Evolutionary conservation across 1,140 invertebrate species (phyloP).

Genomic region (Dendrolimus punctatus): DNA sequence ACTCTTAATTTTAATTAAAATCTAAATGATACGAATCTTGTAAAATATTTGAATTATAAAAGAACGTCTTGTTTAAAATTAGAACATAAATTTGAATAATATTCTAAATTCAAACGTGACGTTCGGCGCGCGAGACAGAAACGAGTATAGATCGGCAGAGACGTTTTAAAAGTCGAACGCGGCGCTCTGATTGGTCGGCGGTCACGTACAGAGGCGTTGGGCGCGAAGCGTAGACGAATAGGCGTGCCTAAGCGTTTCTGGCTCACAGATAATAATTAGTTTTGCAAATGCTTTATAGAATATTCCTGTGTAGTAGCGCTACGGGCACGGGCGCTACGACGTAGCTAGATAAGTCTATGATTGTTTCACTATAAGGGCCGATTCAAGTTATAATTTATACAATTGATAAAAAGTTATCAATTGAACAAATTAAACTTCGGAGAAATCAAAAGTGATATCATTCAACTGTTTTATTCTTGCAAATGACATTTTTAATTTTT

Average conservation of each 20-base stretch:
- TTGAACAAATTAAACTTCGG: too few relatives aligned
- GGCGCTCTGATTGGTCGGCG: slow-evolving; percentile 37
- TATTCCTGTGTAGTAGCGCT: slow-evolving; percentile 35
- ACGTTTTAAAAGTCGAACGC: slow-evolving; percentile 50
- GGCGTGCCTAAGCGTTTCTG: slow-evolving; percentile 53
- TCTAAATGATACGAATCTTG: too few relatives aligned
- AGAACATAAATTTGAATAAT: background rate
- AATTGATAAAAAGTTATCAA: too few relatives aligned
- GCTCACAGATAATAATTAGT: slow-evolving; percentile 52
- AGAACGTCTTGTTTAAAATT: background rate
- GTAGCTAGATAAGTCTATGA: slow-evolving; percentile 21
- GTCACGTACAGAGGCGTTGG: slow-evolving; percentile 38
- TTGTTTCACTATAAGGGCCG: too few relatives aligned
- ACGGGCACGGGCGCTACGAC: slow-evolving; percentile 30
- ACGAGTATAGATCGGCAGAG: slow-evolving; percentile 37
- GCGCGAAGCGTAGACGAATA: slow-evolving; percentile 32
- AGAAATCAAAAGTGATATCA: too few relatives aligned
- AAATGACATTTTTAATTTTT: too few relatives aligned
- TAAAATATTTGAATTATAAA: too few relatives aligned
- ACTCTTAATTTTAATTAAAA: too few relatives aligned
- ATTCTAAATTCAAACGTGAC: slow-evolving; percentile 9
- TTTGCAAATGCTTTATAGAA: slow-evolving; percentile 31
- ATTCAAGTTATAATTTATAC: too few relatives aligned
- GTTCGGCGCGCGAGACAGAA: slow-evolving; percentile 31
- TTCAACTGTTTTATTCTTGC: too few relatives aligned